Evolutionary conservation across 2,797 vertebrate genomes (phyloP).

Genomic region (Phoxinus dragarum): DNA sequence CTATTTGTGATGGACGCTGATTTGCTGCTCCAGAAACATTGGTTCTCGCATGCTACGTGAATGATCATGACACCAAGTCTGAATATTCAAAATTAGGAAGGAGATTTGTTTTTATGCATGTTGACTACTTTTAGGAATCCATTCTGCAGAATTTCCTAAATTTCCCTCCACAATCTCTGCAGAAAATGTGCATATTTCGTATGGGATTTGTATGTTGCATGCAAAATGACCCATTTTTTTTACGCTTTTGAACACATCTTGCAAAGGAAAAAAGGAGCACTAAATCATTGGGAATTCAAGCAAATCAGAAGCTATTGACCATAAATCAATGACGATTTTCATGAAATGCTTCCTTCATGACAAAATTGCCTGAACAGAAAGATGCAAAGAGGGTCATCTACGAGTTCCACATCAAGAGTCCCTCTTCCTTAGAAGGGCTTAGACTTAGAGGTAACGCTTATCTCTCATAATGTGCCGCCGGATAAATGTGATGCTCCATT

Average conservation of each 20-base stretch:
- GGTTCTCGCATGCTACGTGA: too few relatives aligned
- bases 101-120: too few relatives aligned
- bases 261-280: background rate
- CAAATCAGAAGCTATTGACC: slow-evolving; percentile 17
- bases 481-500: slow-evolving; percentile 43
- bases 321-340: background rate
- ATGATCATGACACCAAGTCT: too few relatives aligned
- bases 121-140: background rate
- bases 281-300: background rate
- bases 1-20: background rate
- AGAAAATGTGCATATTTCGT: too few relatives aligned
- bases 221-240: slow-evolving; percentile 13
- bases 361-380: background rate
- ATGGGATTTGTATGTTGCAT: background rate
- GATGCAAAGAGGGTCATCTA: background rate
- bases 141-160: background rate
- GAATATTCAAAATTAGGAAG: too few relatives aligned
- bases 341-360: slow-evolving; percentile 4
- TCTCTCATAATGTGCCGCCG: slow-evolving; percentile 9
- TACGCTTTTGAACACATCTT: background rate
- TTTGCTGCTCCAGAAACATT: background rate
- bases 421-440: slow-evolving; percentile 29
- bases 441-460: slow-evolving; percentile 25
- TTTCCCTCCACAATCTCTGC: background rate
- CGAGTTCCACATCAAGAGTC: slow-evolving; percentile 5